Evolutionary conservation across 2,888 invertebrate genomes (phyloP), one percentile per base, ranked within the genome.

Genomic region (Oegoconia quadripuncta): DNA sequence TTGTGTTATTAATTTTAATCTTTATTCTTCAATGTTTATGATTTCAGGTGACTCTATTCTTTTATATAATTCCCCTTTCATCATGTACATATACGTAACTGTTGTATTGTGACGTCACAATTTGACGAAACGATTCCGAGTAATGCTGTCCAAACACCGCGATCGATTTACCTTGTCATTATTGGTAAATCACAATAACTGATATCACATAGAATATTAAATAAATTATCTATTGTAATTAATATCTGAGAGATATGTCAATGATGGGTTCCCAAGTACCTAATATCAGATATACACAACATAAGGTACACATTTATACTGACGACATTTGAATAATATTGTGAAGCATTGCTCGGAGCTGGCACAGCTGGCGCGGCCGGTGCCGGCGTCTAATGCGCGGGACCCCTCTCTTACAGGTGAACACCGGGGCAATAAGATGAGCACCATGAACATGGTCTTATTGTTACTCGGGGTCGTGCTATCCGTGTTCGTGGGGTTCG

Each of bases 401-500:
- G 84, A 80, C 79, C 82, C 77, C 74, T 84, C 79, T 83, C 81
- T 87, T 87, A 67, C 93, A 94, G 94, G 91, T 89, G 90, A 90
- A 82, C 90, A 91, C 84, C 90, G 91, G 88, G 90, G 91, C 76
- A 91, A 93, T 90, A 93, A 93, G 90, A 91, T 96, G 91, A 95
- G 94, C 91, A 95, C 95, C 77, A 90, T 95, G 88, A 90, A 91
- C 83, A 93, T 96, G 95, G 96, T 96, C 90, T 90, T 96, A 90
- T 93, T 96, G 89, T 93, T 96, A 91, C 94, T 96, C 86, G 93
- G 93, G 86, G 95, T 95, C 89, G 95, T 96, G 89, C 95, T 93
- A 86, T 93, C 93, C 86, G 96, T 96, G 93, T 96, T 96, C 95
- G 93, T 96, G 92, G 94, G 94, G 92, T 96, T 96, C 92, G 95